phyloP scores from a whole-genome alignment of 2,888 invertebrate genomes.

The Ommatoiulus sabulosus region DNA sequence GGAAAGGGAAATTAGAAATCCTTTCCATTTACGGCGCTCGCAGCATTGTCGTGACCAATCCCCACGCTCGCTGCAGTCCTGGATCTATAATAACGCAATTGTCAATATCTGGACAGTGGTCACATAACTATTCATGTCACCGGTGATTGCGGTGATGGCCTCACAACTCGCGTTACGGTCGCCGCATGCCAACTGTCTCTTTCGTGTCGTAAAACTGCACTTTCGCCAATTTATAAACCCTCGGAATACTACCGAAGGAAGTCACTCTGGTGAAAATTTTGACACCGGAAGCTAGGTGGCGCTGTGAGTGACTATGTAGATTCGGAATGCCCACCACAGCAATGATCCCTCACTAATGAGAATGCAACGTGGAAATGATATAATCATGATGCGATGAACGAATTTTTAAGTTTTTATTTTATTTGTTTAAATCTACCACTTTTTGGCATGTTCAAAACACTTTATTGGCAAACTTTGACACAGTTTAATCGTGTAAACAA shows the following conservation, averaged over 20 bases:
- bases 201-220: background rate
- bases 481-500: too few relatives aligned
- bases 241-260: background rate
- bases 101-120: constrained; percentile 40
- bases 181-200: constrained; percentile 14
- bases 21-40: constrained; percentile 1
- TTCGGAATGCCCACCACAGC: background rate
- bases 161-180: background rate
- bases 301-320: background rate
- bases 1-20: constrained; percentile 30
- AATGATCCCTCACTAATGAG: too few relatives aligned
- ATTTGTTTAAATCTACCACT: too few relatives aligned
- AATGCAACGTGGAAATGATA: too few relatives aligned
- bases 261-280: background rate
- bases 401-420: too few relatives aligned
- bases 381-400: too few relatives aligned
- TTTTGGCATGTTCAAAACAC: too few relatives aligned
- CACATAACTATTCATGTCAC: constrained; percentile 40
- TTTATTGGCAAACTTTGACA: too few relatives aligned
- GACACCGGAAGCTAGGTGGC: background rate
- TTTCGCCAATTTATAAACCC: background rate
- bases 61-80: background rate
- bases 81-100: constrained; percentile 39
- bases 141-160: constrained; percentile 15
- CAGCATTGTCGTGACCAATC: background rate